Conservation (phyloP, 2,113 vertebrate species). For the Cercopithecus mona region DNA sequence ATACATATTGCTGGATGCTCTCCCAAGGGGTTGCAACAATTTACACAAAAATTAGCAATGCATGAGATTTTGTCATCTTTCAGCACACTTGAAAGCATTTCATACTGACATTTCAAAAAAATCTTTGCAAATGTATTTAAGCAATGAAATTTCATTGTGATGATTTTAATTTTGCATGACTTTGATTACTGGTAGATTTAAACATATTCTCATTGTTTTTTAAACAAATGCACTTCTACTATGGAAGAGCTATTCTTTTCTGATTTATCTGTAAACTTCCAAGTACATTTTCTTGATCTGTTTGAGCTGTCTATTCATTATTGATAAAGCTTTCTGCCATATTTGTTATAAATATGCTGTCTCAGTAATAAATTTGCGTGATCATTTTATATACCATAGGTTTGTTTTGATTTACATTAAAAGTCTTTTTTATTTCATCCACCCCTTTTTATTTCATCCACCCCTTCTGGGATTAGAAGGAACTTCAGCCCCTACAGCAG, state of each 20-base stretch:
- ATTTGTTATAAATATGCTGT: neutral
- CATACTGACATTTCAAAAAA: conserved; percentile 13
- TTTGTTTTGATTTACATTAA: neutral
- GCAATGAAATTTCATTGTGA: neutral
- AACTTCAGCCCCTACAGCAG: neutral
- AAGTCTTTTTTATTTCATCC: neutral
- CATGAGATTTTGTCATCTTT: conserved; percentile 29
- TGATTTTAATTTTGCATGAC: conserved; percentile 35
- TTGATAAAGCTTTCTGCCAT: neutral
- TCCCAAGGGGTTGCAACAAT: conserved; percentile 9
- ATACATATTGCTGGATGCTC: neutral
- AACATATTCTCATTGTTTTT: conserved; percentile 20
- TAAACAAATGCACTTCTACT: neutral
- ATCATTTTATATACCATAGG: neutral
- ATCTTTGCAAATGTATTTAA: conserved; percentile 46
- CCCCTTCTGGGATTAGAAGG: neutral
- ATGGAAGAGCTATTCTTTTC: neutral
- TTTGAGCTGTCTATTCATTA: neutral
- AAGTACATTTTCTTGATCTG: neutral
- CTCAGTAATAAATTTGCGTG: neutral
- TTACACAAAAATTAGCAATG: conserved; percentile 66
- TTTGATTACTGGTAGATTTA: neutral
- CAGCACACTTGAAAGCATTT: conserved; percentile 29
- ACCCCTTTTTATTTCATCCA: neutral
- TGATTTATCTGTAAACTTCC: neutral